phyloP scores from a whole-genome alignment of 2,113 vertebrate genomes.

The Hippopotamus amphibius region DNA sequence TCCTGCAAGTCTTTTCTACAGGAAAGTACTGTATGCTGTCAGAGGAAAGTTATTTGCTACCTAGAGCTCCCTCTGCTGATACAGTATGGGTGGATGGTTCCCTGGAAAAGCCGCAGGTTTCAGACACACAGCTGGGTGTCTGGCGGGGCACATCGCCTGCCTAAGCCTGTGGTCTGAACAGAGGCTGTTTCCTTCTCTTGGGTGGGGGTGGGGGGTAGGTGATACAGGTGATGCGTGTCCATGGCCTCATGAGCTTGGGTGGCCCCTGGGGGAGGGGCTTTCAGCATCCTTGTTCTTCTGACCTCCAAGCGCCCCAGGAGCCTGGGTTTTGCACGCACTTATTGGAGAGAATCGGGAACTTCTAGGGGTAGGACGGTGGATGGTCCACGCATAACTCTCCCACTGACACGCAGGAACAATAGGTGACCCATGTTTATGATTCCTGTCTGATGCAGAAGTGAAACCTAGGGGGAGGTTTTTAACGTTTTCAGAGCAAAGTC shows the following conservation, averaged over 20 bases:
- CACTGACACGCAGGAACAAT: not conserved
- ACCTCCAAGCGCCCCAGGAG: not conserved
- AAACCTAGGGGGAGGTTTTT: slow-evolving; percentile 37
- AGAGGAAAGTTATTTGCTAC: slow-evolving; percentile 63
- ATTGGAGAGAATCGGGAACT: not conserved
- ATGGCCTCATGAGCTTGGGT: rapidly evolving
- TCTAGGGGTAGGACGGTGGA: not conserved
- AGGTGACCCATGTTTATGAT: not conserved
- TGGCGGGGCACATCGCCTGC: not conserved
- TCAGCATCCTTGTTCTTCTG: not conserved
- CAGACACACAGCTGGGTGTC: not conserved
- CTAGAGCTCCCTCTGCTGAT: slow-evolving; percentile 82
- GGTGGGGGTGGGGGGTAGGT: no score
- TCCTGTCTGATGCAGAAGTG: slow-evolving; percentile 60
- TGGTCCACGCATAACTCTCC: not conserved
- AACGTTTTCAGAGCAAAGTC: slow-evolving; percentile 25
- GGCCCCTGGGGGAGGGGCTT: not conserved
- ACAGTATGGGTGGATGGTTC: rapidly evolving
- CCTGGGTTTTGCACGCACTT: rapidly evolving
- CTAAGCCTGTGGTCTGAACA: not conserved
- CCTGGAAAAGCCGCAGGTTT: not conserved
- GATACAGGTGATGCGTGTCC: not conserved
- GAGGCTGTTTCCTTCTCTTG: not conserved
- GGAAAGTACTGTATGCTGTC: not conserved
- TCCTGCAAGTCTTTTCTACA: not conserved